Base-by-base conservation (phyloP, 2,113 vertebrate genomes). In the Eptesicus fuscus region DNA sequence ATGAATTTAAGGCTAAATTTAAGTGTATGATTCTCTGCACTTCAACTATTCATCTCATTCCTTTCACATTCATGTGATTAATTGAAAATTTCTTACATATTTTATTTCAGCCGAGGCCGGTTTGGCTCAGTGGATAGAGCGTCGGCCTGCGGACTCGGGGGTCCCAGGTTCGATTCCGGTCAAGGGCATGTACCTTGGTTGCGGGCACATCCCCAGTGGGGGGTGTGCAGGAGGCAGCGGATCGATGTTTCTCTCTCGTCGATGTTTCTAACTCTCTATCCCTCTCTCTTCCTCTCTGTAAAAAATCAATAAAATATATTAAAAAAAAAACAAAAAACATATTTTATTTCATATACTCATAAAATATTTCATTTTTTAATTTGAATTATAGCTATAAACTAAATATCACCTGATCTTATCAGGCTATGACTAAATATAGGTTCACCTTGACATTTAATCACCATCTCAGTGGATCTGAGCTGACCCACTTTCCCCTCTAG, bases 1-100 rank as follows among this genome's bases (percentile, higher is more conserved):
- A 59, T 71, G 5, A 88, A 94, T 88, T 79, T 96, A 92, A 74
- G 32, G 2, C 61, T 79, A 92, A 95, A 96, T 93, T 95, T 87
- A 93, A 84, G 49, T 78, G 51, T 9, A 83, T 40, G 5, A 76
- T 80, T 82, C 42, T 80, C 16, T 90, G 79, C 95, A 76, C 40
- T 89, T 96, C 67, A 86, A 53, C 42, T 73, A 65, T 95, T 90
- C 51, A 88, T 88, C 30, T 82, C 40, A 91, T 90, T 23, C 5
- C 94, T 92, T 47, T 88, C n/a, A 85, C 65, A 88, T 78, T 88
- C 88, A 85, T 35, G 7, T 94, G 77, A 78, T 85, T 96, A 94
- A 88, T 76, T 91, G 6, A 47, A 88, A 96, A 83, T 69, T 70
- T 10, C 32, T 84, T 44, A 28, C 30, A 35, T 65, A 90, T 53